Conservation (phyloP, 2,113 vertebrate species). For the Clarias gariepinus region DNA sequence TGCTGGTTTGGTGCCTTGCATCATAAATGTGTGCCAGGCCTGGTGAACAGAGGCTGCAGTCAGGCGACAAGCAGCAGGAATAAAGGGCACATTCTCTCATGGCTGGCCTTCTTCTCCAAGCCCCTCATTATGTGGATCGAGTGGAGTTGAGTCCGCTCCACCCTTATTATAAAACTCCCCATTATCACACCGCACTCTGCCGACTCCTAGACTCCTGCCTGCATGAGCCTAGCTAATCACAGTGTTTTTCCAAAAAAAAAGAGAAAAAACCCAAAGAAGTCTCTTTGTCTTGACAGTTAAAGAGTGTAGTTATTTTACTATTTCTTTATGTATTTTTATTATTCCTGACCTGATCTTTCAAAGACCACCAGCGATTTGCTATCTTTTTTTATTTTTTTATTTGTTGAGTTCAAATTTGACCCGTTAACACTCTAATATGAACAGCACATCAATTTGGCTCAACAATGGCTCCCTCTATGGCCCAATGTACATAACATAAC, state of each 20-base stretch:
- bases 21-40: conserved; percentile 52
- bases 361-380: neutral
- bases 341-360: conserved; percentile 13
- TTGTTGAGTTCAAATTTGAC: neutral
- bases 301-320: neutral
- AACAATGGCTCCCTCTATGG: conserved; percentile 16
- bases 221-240: conserved; percentile 42
- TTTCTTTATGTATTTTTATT: conserved; percentile 14
- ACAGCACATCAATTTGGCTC: neutral
- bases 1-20: conserved; percentile 49
- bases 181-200: conserved; percentile 47
- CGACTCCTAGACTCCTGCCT: conserved; percentile 33
- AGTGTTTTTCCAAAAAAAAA: conserved; percentile 20
- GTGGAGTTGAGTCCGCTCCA: conserved; percentile 48
- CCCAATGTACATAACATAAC: conserved; percentile 31
- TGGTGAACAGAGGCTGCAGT: conserved; percentile 53
- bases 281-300: conserved; percentile 9
- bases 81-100: conserved; percentile 56
- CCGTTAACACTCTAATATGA: neutral
- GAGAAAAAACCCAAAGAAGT: neutral
- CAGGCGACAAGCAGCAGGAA: conserved; percentile 45
- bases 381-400: neutral
- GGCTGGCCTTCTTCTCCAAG: conserved; percentile 43
- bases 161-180: conserved; percentile 55
- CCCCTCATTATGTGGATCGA: conserved; percentile 54